phyloP scores from a whole-genome alignment of 2,797 vertebrate genomes.

The Hyperoplus immaculatus region DNA sequence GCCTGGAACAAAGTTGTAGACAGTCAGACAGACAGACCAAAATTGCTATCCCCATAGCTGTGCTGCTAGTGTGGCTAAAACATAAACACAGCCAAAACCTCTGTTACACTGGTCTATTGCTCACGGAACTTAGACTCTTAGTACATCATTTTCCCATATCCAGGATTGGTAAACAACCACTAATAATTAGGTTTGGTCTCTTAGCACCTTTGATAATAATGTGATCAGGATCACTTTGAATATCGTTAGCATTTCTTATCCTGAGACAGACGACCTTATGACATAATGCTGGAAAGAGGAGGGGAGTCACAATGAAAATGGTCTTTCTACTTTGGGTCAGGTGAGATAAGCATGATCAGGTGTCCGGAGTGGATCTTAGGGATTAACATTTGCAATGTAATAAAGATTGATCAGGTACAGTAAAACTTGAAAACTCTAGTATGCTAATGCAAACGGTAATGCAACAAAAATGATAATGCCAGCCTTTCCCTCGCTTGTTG shows the following conservation, averaged over 20 bases:
- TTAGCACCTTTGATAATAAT: conserved; percentile 5
- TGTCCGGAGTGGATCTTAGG: conserved; percentile 48
- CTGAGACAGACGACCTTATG: conserved; percentile 39
- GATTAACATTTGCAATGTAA: background rate
- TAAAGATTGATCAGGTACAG: no score
- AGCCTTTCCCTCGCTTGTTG: no score
- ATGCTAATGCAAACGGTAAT: no score
- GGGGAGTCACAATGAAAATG: conserved; percentile 41
- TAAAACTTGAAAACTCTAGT: no score
- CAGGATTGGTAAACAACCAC: background rate
- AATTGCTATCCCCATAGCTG: background rate
- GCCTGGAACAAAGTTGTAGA: background rate
- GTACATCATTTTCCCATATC: background rate
- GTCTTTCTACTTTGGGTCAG: conserved; percentile 48
- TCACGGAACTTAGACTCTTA: background rate
- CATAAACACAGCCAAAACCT: background rate
- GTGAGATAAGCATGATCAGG: conserved; percentile 51
- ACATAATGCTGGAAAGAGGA: conserved; percentile 25
- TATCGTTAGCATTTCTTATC: conserved; percentile 6
- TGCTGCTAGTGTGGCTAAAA: background rate
- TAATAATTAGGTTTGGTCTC: background rate
- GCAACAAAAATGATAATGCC: no score
- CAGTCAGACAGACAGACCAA: background rate
- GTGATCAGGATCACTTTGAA: conserved; percentile 2
- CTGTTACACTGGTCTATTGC: background rate